A percentile compares a stretch with the other conserved stretches of the same genome.
phyloP scores from a whole-genome alignment of 2,113 vertebrate species.

The Lepisosteus osseus region DNA sequence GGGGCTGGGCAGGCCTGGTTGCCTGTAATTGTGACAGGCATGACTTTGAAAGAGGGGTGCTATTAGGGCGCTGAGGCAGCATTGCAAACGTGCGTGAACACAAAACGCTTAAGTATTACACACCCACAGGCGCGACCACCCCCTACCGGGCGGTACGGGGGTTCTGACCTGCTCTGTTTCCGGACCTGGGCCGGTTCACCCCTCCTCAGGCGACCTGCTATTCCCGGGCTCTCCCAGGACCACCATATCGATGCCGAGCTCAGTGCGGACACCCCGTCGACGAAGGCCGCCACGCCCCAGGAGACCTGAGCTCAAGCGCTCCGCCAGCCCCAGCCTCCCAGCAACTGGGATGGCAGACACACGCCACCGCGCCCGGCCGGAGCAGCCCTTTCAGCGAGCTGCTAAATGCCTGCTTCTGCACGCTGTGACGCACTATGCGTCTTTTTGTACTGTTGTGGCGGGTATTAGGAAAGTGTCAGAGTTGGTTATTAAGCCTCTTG shows the following conservation, averaged over 20 bases:
- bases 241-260: neutral
- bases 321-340: conserved; percentile 18
- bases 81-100: too few species aligned
- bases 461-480: too few species aligned
- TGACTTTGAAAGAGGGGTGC: too few species aligned
- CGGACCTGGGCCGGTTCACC: conserved; percentile 1
- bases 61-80: too few species aligned
- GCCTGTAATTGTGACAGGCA: too few species aligned
- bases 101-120: too few species aligned
- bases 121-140: conserved; percentile 18
- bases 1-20: too few species aligned
- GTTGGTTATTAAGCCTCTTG: too few species aligned
- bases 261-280: conserved; percentile 24
- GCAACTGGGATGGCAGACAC: conserved; percentile 21
- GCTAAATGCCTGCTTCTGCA: too few species aligned
- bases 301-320: conserved; percentile 28
- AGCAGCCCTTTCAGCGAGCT: too few species aligned
- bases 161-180: conserved; percentile 25
- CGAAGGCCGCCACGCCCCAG: conserved; percentile 24
- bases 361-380: conserved; percentile 26
- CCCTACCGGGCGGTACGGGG: conserved; percentile 10
- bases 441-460: too few species aligned
- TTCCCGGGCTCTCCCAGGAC: conserved; percentile 4
- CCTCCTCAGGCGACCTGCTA: conserved; percentile 4
- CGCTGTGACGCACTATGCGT: too few species aligned